Evolutionary conservation across 2,113 vertebrate species (phyloP), one percentile per base, ranked within the genome.

Genomic region (Apteryx mantelli): DNA sequence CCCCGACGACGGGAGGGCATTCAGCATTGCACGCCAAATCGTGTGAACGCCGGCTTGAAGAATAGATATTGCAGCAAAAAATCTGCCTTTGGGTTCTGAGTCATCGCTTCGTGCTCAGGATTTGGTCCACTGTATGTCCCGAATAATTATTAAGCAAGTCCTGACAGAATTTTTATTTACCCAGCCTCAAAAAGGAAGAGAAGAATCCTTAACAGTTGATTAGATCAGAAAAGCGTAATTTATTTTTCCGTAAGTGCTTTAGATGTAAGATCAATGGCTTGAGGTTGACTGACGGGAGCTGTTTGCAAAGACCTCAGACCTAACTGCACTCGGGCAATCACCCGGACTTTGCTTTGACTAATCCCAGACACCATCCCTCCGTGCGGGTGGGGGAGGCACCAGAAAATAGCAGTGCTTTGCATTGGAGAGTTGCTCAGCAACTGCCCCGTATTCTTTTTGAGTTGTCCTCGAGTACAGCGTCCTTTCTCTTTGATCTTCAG

Each of bases 261-360:
- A 97, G 86, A 96, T 96, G 93, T 87, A 96, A 97, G 93, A 97
- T 97, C 95, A 97, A 89, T 97, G 71, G 80, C 80, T 83, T 3
- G 13, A 68, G 68, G 69, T 52, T 87, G 95, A 91, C 66, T 81
- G 93, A 88, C 50, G 86, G 84, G 81, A 92, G 89, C 82, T 94
- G 69, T 91, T 87, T 95, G 92, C 80, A 81, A 92, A 89, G 77
- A 81, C 77, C 82, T 96, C 13, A 76, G 85, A 94, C 93, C 94
- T 93, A 82, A 91, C 73, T 92, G 91, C 60, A 82, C 46, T 30
- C 76, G 68, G 65, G 85, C 88, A 96, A 91, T 95, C 92, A 96
- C 46, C 85, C 1, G 2, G 86, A 64, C 24, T 46, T 95, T 81
- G 64, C 92, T 95, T 70, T 94, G 92, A 53, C 81, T 66, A 74